These are phyloP conservation scores for Magallana nippona DNA, from an alignment of 2,888 invertebrate genomes.

Conservation along the genomic window DNA sequence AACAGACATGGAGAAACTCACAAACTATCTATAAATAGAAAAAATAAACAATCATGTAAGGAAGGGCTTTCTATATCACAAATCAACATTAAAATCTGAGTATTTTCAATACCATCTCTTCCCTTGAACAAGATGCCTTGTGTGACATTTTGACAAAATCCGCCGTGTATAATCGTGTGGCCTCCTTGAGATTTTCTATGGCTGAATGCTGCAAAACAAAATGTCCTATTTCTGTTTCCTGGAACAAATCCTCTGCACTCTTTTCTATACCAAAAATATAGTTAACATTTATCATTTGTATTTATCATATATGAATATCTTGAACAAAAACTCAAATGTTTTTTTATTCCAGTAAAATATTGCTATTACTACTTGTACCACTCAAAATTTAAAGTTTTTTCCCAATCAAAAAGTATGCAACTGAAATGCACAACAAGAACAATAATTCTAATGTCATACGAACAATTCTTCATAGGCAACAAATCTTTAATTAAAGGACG, in stretches of 20 bases:
- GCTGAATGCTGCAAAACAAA: background rate
- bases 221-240: slow-evolving; percentile 18
- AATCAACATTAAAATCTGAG: too few relatives aligned
- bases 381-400: too few relatives aligned
- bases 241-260: slow-evolving; percentile 27
- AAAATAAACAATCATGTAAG: background rate
- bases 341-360: too few relatives aligned
- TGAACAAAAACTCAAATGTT: too few relatives aligned
- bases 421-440: too few relatives aligned
- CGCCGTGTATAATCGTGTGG: slow-evolving; percentile 50
- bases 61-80: too few relatives aligned
- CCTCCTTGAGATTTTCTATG: slow-evolving; percentile 35
- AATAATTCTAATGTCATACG: slow-evolving; percentile 1
- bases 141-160: slow-evolving; percentile 59
- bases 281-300: too few relatives aligned
- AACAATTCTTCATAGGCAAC: background rate
- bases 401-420: too few relatives aligned
- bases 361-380: too few relatives aligned
- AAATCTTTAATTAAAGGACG: too few relatives aligned
- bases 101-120: slow-evolving; percentile 56
- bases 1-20: slow-evolving; percentile 38
- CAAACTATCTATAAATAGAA: slow-evolving; percentile 48
- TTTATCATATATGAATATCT: too few relatives aligned
- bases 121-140: slow-evolving; percentile 40
- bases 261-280: background rate